Base-by-base conservation (phyloP, 2,113 vertebrate genomes). In the Sylvietta virens region DNA sequence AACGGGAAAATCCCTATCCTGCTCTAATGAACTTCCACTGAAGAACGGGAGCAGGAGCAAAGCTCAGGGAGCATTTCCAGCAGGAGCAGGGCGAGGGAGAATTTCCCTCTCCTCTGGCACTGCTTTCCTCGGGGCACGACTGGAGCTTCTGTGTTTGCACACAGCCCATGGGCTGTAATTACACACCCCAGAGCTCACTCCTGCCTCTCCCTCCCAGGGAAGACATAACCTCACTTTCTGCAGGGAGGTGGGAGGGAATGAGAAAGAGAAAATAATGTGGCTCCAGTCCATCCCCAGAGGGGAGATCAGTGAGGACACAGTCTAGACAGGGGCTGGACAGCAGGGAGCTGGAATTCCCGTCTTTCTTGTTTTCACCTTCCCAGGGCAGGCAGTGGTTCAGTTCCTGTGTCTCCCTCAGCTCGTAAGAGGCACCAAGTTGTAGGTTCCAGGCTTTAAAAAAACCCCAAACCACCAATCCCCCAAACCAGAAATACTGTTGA, bases 261-360 rank as follows among this genome's bases (percentile, higher is more conserved):
- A 93, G 90, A 85, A 87, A 61, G 90, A 56, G 93, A 95, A 96
- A 97, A 92, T 88, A 42, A 47, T 66, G 94, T 90, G 95, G 94
- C 92, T 97, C 40, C 91, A 23, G 70, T 82, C 35, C 87, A 79
- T 87, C n/a, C 91, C 77, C 95, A 91, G 81, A 76, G 81, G 86
- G 70, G 88, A 94, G 78, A 85, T 67, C 81, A 85, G 53, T 0
- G 70, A 96, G 95, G 96, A 85, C 93, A 91, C 86, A 76, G 94
- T 97, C 91, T 96, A 96, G 96, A 96, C 94, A 85, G 91, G 57
- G 81, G 9, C 45, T 85, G 93, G 93, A 13, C 84, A 86, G 70
- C 91, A 94, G 78, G 57, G 73, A 95, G 40, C 13, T 91, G 89
- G 40, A 84, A 95, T 96, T 95, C 94, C 91, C 1, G 4, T 31